Evolutionary conservation across 2,113 vertebrate genomes (phyloP), one percentile per base, ranked within the genome.

Genomic region (Cyprinodon variegatus): DNA sequence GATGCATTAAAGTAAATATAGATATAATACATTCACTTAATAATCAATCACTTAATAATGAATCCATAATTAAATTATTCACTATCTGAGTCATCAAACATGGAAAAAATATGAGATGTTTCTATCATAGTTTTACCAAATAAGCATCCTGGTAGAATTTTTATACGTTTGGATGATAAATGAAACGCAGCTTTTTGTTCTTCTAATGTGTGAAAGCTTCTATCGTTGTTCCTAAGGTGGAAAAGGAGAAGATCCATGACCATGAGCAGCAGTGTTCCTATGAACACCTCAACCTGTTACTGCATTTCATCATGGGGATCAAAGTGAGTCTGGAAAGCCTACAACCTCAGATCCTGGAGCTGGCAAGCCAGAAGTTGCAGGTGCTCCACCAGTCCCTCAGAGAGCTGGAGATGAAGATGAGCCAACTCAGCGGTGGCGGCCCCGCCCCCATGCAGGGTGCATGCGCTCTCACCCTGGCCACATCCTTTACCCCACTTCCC

Each of bases 251-350:
- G 78, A 94, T 94, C 41, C 90, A 86, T 0, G 96, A 97, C 22
- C 98, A 99, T 0, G 98, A 99, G 91, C 94, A 89, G 0, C 95
- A 92, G 68, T 94, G 88, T 76, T 93, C 97, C 1, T 94, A 92
- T 0, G 96, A 98, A 37, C 98, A 99, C 88, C 94, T 99, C 74
- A 96, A 95, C 84, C 88, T 98, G 88, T 91, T 99, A 0, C 94
- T 97, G 88, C 94, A 95, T 67, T 95, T 94, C 85, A 95, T 95
- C 82, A 95, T 96, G 94, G 94, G 94, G 77, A 94, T 95, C 91
- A 95, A 95, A 89, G 92, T 95, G 83, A 95, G 94, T 84, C 87
- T 95, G 78, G 94, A 95, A 90, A 93, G 94, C 81, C 82, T 95
- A 79, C 94, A 95, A 86, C 94, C 94, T 6, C 94, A 94, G 87